A percentile compares a stretch with the other conserved stretches of the same genome.
Evolutionary conservation across 2,113 vertebrate genomes (phyloP).

Genomic region (Eleginops maclovinus): DNA sequence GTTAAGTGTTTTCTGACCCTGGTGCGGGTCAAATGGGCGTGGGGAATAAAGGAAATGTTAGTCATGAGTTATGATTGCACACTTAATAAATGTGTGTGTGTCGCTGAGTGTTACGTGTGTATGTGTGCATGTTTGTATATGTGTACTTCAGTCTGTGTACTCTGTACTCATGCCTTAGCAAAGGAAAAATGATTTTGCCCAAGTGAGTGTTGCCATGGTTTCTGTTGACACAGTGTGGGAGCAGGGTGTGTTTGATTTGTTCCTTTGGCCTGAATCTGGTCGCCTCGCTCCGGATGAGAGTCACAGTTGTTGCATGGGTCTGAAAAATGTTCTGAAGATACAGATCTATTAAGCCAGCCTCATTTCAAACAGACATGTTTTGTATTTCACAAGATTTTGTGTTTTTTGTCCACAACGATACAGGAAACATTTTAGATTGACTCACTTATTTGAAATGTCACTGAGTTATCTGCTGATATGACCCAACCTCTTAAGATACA

Average conservation of each 20-base stretch:
- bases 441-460: neutral
- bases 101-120: slow-evolving; percentile 15
- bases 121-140: neutral
- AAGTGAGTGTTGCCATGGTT: slow-evolving; percentile 67
- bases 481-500: neutral
- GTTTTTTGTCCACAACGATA: too few relatives aligned
- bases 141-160: neutral
- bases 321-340: neutral
- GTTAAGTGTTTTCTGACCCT: slow-evolving; percentile 10
- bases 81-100: slow-evolving; percentile 20
- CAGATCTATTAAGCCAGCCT: neutral
- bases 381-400: neutral
- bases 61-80: slow-evolving; percentile 57
- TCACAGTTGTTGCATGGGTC: neutral
- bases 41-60: slow-evolving; percentile 62
- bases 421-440: neutral
- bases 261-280: slow-evolving; percentile 27
- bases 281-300: slow-evolving; percentile 1
- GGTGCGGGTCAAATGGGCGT: slow-evolving; percentile 39
- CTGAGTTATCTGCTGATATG: slow-evolving; percentile 2
- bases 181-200: slow-evolving; percentile 28
- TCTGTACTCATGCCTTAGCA: slow-evolving; percentile 6
- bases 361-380: neutral
- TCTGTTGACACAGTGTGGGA: slow-evolving; percentile 72
- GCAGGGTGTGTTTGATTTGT: slow-evolving; percentile 59